Conservation (phyloP, 2,888 invertebrate genomes). For the Drosophila recens region DNA sequence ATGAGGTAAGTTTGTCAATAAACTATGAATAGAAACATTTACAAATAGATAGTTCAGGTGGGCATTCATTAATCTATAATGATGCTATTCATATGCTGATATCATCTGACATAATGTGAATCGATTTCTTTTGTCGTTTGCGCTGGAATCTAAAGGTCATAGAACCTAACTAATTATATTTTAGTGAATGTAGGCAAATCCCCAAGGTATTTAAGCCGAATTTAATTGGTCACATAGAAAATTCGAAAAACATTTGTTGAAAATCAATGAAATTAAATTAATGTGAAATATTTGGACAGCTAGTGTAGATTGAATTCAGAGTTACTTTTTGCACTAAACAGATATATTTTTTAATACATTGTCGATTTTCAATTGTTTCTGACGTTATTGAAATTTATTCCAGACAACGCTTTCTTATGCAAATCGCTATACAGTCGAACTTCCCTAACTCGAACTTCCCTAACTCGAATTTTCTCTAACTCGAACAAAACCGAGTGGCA, state of each 20-base stretch:
- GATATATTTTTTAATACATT: neutral
- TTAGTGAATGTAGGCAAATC: constrained; percentile 1
- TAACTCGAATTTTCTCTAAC: no score
- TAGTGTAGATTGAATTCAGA: no score
- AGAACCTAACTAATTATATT: constrained; percentile 42
- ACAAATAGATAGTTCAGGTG: constrained; percentile 41
- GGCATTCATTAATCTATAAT: constrained; percentile 42
- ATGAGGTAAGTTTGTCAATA: constrained; percentile 28
- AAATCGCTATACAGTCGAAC: no score
- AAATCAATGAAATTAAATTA: neutral
- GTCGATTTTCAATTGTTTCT: neutral
- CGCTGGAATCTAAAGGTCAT: constrained; percentile 36
- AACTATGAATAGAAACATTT: constrained; percentile 40
- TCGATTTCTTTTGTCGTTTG: constrained; percentile 41
- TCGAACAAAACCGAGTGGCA: no score
- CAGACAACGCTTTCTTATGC: constrained; percentile 23
- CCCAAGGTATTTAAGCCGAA: neutral
- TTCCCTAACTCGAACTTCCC: no score
- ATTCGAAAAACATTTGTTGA: neutral
- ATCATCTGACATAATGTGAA: constrained; percentile 45
- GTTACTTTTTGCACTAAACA: neutral
- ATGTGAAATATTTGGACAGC: neutral
- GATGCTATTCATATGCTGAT: constrained; percentile 62
- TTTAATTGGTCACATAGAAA: neutral
- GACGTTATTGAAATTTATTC: constrained; percentile 23